Evolutionary conservation across 2,888 invertebrate genomes (phyloP), one percentile per base, ranked within the genome.

Genomic region (Hesperia comma): DNA sequence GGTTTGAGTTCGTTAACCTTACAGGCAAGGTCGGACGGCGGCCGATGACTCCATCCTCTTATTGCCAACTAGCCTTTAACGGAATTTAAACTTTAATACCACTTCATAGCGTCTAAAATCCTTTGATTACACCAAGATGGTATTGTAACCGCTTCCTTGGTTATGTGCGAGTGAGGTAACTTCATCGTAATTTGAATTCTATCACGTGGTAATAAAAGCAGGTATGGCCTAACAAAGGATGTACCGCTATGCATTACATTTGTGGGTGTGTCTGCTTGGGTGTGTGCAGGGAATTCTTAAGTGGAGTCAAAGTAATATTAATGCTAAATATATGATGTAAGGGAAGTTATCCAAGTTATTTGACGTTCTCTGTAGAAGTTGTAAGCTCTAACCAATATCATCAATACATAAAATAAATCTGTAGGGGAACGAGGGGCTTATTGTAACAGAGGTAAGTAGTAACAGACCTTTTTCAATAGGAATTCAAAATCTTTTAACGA

Each of bases 21-120:
- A 68, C 74, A 78, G 60, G 83, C 89, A 89, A 89, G 89, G 89
- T 87, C 89, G 89, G 79, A 78, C 75, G 80, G 82, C 85, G 88
- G 86, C 71, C 86, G 77, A 77, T 85, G 88, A 85, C 85, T 83
- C 72, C 71, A 62, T 43, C 67, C 62, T 58, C 70, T 66, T 74
- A 76, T 76, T 78, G 76, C 66, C 75, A 67, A 68, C 56, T 41
- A 69, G 41, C 63, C 55, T 67, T 60, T 67, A 70, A 40, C 58
- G 63, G 3, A 73, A 58, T 71, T 66, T 68, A 53, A 62, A 63
- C 68, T 68, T 63, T 77, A 74, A 62, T 8, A 0, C 46, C 7
- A 60, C 7, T 15, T 0, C 4, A 67, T 72, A 74, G 69, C 68
- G 71, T 68, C 54, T 8, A 71, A 63, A 72, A 43, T 58, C 51